phyloP scores from a whole-genome alignment of 2,113 vertebrate genomes.

The Aplodontia rufa region DNA sequence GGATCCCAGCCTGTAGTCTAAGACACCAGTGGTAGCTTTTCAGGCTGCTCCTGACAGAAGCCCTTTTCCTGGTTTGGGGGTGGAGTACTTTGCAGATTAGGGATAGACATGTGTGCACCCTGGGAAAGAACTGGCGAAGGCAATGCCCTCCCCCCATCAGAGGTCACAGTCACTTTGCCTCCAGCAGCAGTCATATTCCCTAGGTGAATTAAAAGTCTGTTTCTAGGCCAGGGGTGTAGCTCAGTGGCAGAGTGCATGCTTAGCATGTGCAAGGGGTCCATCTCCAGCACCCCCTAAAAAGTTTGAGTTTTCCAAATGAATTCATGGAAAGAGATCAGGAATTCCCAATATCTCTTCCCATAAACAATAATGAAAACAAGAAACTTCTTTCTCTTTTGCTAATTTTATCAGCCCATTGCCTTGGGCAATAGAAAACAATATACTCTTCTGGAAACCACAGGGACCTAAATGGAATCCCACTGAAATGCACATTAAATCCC shows the following conservation, averaged over 20 bases:
- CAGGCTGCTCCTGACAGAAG: background rate
- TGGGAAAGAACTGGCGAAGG: background rate
- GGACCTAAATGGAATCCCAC: background rate
- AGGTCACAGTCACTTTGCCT: background rate
- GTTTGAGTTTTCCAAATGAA: background rate
- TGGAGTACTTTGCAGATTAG: background rate
- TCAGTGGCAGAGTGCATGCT: background rate
- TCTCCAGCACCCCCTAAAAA: background rate
- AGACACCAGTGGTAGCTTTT: background rate
- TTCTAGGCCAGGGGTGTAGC: background rate
- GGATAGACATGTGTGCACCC: background rate
- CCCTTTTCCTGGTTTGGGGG: background rate
- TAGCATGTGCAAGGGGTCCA: background rate
- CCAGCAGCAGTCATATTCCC: background rate
- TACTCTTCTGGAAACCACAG: background rate
- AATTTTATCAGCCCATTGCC: background rate
- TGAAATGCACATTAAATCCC: background rate
- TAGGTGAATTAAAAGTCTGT: background rate
- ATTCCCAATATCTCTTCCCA: constrained; percentile 24
- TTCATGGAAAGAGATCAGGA: background rate
- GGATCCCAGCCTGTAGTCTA: background rate
- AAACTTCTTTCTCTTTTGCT: background rate
- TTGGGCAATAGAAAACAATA: constrained; percentile 3
- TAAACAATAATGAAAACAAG: constrained; percentile 14
- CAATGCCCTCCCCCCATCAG: background rate